These are phyloP conservation scores for Drosophila ochracea DNA, from an alignment of 2,888 invertebrate genomes.

Conservation along the genomic window DNA sequence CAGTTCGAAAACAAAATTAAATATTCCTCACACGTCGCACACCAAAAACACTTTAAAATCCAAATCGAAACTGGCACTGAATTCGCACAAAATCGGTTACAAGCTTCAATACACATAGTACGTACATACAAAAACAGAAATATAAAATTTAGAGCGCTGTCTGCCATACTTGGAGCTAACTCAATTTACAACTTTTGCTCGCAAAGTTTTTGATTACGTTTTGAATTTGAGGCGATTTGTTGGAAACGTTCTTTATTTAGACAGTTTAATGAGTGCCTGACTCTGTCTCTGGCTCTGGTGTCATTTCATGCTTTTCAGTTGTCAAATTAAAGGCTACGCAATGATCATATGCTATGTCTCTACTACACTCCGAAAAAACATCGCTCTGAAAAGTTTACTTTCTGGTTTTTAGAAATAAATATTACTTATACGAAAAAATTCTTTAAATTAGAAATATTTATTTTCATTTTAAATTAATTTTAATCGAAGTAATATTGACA, in stretches of 20 bases:
- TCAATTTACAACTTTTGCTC: conserved; percentile 78
- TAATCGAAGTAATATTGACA: background rate
- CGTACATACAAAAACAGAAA: conserved; percentile 17
- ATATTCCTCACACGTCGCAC: conserved; percentile 68
- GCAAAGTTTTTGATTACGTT: conserved; percentile 27
- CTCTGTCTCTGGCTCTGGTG: conserved; percentile 44
- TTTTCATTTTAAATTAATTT: background rate
- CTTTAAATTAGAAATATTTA: background rate
- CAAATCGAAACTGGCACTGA: conserved; percentile 46
- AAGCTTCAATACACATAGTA: conserved; percentile 13
- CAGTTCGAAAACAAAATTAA: conserved; percentile 56
- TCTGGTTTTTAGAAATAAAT: background rate
- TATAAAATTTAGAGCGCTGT: conserved; percentile 66
- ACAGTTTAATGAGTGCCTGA: conserved; percentile 72
- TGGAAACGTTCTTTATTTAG: conserved; percentile 70
- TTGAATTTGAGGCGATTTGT: conserved; percentile 22
- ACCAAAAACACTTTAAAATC: conserved; percentile 53
- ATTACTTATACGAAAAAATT: background rate
- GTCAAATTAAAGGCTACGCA: conserved; percentile 72
- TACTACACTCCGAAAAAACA: background rate
- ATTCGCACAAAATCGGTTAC: conserved; percentile 60
- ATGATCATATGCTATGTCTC: conserved; percentile 20
- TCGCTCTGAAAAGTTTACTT: background rate
- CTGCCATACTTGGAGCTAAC: conserved; percentile 68
- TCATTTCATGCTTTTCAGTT: conserved; percentile 76